Base-by-base conservation (phyloP, 2,113 vertebrate species). In the Vanacampus margaritifer region DNA sequence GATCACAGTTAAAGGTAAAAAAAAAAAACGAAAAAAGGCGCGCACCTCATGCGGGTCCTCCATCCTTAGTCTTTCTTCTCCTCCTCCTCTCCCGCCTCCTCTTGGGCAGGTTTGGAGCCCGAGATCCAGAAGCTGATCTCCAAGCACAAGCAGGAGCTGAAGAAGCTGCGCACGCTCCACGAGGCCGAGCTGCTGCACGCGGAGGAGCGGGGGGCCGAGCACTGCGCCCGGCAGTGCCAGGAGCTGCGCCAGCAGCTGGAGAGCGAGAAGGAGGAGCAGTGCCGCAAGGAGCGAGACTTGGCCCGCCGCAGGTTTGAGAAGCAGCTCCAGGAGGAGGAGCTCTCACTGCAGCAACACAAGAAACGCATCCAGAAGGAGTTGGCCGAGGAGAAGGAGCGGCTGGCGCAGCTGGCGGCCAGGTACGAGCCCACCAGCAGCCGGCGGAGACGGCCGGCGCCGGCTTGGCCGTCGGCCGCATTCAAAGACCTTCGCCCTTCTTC, bases 91-190 rank as follows among this genome's bases (percentile, higher is more conserved):
- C n/a, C 2, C 17, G 14, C 36, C 6, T 65, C 48, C 1, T 13
- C 41, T 36, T 17, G n/a, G 0, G 1, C 80, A 98, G 97, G 97
- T 39, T 91, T 98, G 80, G 97, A 98, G 83, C 95, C 97, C 0
- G 96, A 99, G 91, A 94, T 99, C 90, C 97, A 98, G 91, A 97
- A 94, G 87, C 92, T 98, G 6, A 91, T 98, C 2, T 89, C 92
- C 10, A 95, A 92, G 77, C 96, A 99, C 88, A 95, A 92, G 54
- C 93, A 95, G 85, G 96, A 99, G 84, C 89, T 98, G 82, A 90
- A 90, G 85, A 92, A 92, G 84, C 93, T 98, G 80, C 89, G 92
- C 64, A 79, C 84, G 13, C 88, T 96, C n/a, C 96, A 98, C 0
- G 94, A 96, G 82, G 93, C 92, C 0, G 97, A 98, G 89, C 92